These are phyloP conservation scores for Sus cebifrons DNA, from an alignment of 2,797 vertebrate species.

Conservation along the genomic window DNA sequence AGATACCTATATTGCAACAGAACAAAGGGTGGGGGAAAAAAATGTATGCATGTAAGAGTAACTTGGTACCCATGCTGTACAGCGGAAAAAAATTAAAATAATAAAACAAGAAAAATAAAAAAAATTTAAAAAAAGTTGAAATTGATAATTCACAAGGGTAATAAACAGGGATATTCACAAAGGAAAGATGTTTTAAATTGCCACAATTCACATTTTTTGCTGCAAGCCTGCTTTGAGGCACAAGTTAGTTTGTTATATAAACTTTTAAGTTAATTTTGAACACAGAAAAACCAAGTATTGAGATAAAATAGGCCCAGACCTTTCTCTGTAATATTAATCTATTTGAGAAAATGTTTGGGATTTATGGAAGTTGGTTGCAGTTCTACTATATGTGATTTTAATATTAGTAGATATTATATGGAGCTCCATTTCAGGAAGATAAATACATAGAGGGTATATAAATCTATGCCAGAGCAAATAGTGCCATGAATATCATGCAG, in stretches of 20 bases:
- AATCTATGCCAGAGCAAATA: not conserved
- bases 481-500: not conserved
- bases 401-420: not conserved
- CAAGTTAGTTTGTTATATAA: constrained; percentile 57
- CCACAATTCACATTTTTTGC: constrained; percentile 60
- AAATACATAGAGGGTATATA: not conserved
- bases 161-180: constrained; percentile 17
- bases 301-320: constrained; percentile 33
- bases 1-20: no score
- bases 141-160: not conserved
- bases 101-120: no score
- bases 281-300: constrained; percentile 42
- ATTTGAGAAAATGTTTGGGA: constrained; percentile 41
- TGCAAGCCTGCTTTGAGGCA: not conserved
- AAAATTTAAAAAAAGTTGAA: not conserved
- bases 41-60: no score
- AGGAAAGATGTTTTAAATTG: constrained; percentile 40
- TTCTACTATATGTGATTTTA: constrained; percentile 25
- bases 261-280: constrained; percentile 79
- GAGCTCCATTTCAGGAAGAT: constrained; percentile 22
- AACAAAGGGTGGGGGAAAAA: no score
- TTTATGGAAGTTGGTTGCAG: constrained; percentile 10
- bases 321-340: constrained; percentile 63
- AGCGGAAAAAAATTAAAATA: no score
- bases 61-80: no score